Conservation (phyloP, 2,888 invertebrate genomes). For the Euzetes globulus region DNA sequence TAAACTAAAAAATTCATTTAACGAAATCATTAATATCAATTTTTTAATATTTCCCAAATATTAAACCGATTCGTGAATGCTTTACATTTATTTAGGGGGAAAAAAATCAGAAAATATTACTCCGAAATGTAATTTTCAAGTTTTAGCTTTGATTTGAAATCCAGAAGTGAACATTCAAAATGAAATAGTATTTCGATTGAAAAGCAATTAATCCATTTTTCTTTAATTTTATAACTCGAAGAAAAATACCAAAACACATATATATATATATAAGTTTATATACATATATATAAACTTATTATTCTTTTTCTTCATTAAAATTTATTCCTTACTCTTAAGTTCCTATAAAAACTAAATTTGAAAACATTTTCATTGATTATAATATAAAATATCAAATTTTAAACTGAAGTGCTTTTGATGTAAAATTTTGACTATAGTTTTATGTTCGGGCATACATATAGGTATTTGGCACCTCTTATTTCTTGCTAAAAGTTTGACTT, state of each 20-base stretch:
- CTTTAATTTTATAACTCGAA: too few species aligned
- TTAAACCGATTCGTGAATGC: background rate
- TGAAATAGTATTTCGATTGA: background rate
- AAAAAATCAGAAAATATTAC: background rate
- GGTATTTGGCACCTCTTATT: slow-evolving; percentile 6
- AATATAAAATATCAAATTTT: too few species aligned
- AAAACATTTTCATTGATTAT: too few species aligned
- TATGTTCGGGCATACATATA: too few species aligned
- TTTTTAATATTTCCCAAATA: background rate
- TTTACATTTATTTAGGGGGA: background rate
- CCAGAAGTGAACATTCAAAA: background rate
- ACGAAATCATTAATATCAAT: background rate
- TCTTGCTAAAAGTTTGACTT: background rate
- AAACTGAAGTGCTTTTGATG: too few species aligned
- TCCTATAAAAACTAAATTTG: too few species aligned
- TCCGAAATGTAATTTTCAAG: background rate
- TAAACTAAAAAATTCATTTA: too few species aligned
- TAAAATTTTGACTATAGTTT: too few species aligned
- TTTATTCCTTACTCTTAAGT: too few species aligned
- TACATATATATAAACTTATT: background rate
- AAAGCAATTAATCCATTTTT: background rate
- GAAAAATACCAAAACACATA: too few species aligned
- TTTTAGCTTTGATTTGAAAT: background rate
- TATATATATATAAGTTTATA: too few species aligned
- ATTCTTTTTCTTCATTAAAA: background rate